Evolutionary conservation across 2,888 invertebrate genomes (phyloP).

Genomic region (Neria commutata): DNA sequence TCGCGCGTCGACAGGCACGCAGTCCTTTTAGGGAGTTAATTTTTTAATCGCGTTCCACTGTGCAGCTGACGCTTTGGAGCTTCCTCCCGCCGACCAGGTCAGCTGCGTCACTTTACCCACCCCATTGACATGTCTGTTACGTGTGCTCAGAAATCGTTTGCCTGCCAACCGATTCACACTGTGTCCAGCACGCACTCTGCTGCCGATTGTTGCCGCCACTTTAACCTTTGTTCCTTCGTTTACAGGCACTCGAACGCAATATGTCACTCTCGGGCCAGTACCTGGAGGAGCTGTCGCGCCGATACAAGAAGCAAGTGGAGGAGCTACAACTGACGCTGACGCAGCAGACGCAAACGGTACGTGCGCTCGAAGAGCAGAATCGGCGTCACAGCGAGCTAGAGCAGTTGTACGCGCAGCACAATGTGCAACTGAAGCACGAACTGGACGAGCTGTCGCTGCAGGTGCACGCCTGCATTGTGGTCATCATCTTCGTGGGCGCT

Average conservation of each 20-base stretch:
- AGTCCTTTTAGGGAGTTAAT: no score
- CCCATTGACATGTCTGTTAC: no score
- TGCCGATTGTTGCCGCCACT: no score
- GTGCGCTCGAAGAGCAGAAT: slow-evolving; percentile 74
- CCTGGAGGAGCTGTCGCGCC: slow-evolving; percentile 90
- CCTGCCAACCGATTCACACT: background rate
- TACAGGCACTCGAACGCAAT: slow-evolving; percentile 89
- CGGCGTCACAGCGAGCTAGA: slow-evolving; percentile 76
- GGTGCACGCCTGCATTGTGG: slow-evolving; percentile 63
- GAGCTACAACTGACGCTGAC: slow-evolving; percentile 88
- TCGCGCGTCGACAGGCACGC: no score
- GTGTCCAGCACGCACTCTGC: no score
- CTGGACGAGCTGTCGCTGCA: slow-evolving; percentile 68
- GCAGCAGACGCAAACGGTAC: slow-evolving; percentile 80
- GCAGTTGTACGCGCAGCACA: slow-evolving; percentile 78
- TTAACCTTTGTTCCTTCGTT: slow-evolving; percentile 38
- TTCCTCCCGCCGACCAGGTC: background rate
- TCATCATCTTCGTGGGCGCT: slow-evolving; percentile 56
- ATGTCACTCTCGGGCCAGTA: slow-evolving; percentile 97
- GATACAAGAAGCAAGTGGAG: slow-evolving; percentile 96
- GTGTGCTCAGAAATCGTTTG: background rate
- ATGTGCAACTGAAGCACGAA: slow-evolving; percentile 71
- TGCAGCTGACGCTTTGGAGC: background rate
- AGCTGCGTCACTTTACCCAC: background rate
- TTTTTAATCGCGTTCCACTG: background rate